A percentile compares a stretch with the other conserved stretches of the same genome.
phyloP scores from a whole-genome alignment of 2,113 vertebrate genomes.

The Lepus europaeus region DNA sequence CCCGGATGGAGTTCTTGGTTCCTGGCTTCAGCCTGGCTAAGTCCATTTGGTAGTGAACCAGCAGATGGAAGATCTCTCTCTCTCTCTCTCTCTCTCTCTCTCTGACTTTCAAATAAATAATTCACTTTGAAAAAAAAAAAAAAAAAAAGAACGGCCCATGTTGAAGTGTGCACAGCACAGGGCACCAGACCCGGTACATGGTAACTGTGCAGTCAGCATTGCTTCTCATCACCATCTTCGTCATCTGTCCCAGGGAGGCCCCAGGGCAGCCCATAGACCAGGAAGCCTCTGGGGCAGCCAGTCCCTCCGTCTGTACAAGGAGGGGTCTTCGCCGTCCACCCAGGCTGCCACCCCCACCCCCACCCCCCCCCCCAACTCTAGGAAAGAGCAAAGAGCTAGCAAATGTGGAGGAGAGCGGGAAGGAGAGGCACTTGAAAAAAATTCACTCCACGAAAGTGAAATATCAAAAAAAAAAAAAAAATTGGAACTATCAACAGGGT shows the following conservation, averaged over 20 bases:
- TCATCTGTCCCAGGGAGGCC: neutral
- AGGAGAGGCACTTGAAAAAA: neutral
- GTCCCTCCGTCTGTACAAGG: neutral
- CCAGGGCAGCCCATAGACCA: neutral
- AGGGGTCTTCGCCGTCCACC: fast-evolving
- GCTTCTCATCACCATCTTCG: neutral
- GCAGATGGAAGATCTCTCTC: too few species aligned
- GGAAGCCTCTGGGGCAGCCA: neutral
- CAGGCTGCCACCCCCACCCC: neutral
- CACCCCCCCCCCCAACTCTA: neutral
- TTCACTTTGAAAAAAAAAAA: too few species aligned
- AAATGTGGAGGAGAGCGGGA: neutral
- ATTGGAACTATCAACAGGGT: neutral
- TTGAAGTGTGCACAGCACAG: neutral
- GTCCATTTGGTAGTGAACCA: too few species aligned
- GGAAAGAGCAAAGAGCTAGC: neutral
- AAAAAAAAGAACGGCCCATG: neutral
- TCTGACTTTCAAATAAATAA: too few species aligned
- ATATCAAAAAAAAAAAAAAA: neutral
- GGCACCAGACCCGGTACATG: neutral
- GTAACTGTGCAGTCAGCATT: neutral
- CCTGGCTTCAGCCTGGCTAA: too few species aligned
- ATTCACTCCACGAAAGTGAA: neutral
- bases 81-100: too few species aligned
- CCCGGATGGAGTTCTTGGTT: too few species aligned